phyloP scores from a whole-genome alignment of 2,797 vertebrate species.

The Picus viridis region DNA sequence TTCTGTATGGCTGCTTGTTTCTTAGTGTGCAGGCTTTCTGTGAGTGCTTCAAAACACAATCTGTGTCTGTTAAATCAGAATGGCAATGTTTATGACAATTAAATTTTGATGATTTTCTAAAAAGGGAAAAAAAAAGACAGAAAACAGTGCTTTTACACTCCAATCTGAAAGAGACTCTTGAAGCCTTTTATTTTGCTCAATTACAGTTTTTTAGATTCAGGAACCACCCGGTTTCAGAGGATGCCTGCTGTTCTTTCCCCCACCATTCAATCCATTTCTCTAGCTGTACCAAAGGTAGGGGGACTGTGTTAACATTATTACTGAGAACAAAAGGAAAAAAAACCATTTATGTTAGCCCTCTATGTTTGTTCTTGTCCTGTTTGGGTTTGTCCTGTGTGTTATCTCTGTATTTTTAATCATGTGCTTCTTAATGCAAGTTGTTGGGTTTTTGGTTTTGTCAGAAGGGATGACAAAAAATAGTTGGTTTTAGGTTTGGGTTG shows the following conservation, averaged over 20 bases:
- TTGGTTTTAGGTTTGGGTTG: not conserved
- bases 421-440: not conserved
- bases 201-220: constrained; percentile 75
- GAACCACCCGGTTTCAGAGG: constrained; percentile 78
- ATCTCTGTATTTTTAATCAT: constrained; percentile 21
- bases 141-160: constrained; percentile 1
- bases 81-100: not conserved
- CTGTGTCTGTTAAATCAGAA: constrained; percentile 19
- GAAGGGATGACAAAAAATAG: not conserved
- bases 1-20: constrained; percentile 12
- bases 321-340: constrained; percentile 4
- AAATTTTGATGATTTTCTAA: not conserved
- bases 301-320: constrained; percentile 58
- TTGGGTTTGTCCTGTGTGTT: constrained; percentile 42
- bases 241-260: constrained; percentile 75
- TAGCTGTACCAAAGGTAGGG: constrained; percentile 84
- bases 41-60: constrained; percentile 32
- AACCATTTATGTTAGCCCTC: constrained; percentile 13
- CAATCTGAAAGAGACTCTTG: constrained; percentile 56
- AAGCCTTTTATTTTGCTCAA: constrained; percentile 62
- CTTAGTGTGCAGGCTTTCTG: constrained; percentile 70
- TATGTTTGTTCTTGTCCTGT: constrained; percentile 55
- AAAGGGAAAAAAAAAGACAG: not conserved
- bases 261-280: constrained; percentile 77
- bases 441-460: not conserved